phyloP scores from a whole-genome alignment of 2,888 invertebrate species.

The Hedychridium roseum region DNA sequence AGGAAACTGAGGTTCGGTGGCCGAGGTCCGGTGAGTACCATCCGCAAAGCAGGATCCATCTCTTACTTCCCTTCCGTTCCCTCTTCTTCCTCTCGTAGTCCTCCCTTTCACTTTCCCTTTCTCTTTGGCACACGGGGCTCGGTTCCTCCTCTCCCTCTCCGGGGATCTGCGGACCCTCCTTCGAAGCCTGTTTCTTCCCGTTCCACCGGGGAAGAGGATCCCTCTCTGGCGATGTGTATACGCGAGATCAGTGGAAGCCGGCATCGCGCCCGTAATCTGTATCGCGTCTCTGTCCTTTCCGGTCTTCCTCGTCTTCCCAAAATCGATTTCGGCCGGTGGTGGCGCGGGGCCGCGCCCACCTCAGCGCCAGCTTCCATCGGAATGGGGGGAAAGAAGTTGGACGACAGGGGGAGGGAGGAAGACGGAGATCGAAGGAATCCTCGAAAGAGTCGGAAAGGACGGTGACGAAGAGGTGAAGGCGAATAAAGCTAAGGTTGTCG shows the following conservation, averaged over 20 bases:
- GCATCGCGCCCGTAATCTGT: conserved; percentile 35
- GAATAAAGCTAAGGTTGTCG: not conserved
- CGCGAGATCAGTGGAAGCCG: not conserved
- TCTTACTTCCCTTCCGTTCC: too few relatives aligned
- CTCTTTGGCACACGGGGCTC: too few relatives aligned
- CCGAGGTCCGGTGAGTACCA: too few relatives aligned
- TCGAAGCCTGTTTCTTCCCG: not conserved
- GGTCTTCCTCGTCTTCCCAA: conserved; percentile 51
- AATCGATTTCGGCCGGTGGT: conserved; percentile 55
- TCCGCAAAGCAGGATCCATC: too few relatives aligned
- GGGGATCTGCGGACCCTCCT: too few relatives aligned
- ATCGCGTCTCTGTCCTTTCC: conserved; percentile 42
- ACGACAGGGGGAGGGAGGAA: conserved; percentile 11
- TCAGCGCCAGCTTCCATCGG: conserved; percentile 39
- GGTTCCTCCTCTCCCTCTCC: too few relatives aligned
- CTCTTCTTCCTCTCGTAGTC: too few relatives aligned
- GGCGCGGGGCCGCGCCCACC: conserved; percentile 57
- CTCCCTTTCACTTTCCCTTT: too few relatives aligned
- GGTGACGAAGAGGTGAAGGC: conserved; percentile 6
- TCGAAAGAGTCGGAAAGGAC: conserved; percentile 10
- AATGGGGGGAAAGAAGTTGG: not conserved
- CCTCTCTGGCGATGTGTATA: not conserved
- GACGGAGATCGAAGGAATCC: conserved; percentile 12
- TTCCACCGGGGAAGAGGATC: not conserved
- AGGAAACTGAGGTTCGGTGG: too few relatives aligned